Evolutionary conservation across 1,140 invertebrate genomes (phyloP), one percentile per base, ranked within the genome.

Genomic region (Hyposmocoma kahamanoa): DNA sequence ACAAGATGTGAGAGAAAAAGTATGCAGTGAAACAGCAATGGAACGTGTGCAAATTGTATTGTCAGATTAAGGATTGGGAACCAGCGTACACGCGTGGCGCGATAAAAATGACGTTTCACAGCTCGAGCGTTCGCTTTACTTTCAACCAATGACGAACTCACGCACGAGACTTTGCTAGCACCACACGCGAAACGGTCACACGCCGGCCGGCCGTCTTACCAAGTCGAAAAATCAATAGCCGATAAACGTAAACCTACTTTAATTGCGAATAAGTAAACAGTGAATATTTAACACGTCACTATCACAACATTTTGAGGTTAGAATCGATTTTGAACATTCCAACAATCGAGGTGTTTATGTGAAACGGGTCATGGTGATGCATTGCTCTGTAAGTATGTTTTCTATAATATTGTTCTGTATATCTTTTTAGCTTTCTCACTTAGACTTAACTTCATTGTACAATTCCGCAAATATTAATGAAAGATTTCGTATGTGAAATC

Each of bases 41-140:
- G 15, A 49, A 41, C 17, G 3, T 24, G 24, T 19, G 26, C 9
- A 1, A 4, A 26, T 19, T n/a, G 42, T 49, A 49, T 6, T 28
- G 5, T 11, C 6, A 26, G 36, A 43, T 24, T 48, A 11, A 38
- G 30, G 24, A 41, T 44, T 13, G n/a, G 43, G 45, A 42, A 50
- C 22, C 66, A 53, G 69, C 67, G 71, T 65, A 67, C 34, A 54
- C 71, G 71, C 70, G 47, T 70, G 50, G 51, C 47, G 54, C 47
- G 59, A 62, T 62, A 50, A 59, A 58, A 46, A 51, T 65, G 62
- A 63, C 59, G 56, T 65, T 56, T 58, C 62, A 47, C 55, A 21
- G 50, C 5, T 5, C 18, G 15, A 17, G 32, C 32, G 32, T 36
- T 17, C 6, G 15, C 10, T 36, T 36, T n/a, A n/a, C n/a, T n/a